Evolutionary conservation across 2,113 vertebrate species (phyloP).

Genomic region (Athene cunicularia): DNA sequence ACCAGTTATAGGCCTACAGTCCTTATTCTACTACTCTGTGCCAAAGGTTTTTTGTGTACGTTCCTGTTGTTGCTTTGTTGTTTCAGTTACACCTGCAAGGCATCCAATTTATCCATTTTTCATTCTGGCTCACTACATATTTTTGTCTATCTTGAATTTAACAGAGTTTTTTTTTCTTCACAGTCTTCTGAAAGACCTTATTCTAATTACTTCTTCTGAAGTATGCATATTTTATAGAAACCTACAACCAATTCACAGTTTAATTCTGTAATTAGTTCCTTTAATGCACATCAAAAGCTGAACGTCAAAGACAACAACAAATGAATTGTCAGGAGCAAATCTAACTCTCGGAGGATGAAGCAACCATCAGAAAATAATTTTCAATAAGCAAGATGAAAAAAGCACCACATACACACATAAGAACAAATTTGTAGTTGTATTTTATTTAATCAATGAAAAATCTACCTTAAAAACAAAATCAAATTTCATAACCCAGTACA

Average conservation of each 20-base stretch:
- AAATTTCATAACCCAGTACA: conserved; percentile 61
- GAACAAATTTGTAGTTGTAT: conserved; percentile 59
- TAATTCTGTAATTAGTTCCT: background rate
- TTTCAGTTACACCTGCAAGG: background rate
- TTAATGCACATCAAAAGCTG: background rate
- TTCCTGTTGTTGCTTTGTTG: background rate
- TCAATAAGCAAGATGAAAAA: conserved; percentile 4
- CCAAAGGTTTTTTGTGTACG: background rate
- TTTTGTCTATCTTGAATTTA: background rate
- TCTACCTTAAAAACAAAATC: conserved; percentile 72
- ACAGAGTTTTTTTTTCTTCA: background rate
- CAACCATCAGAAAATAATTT: background rate
- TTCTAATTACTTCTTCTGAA: background rate
- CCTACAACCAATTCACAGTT: background rate
- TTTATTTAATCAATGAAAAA: conserved; percentile 81
- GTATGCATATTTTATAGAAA: background rate
- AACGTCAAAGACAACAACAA: background rate
- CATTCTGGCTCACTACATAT: background rate
- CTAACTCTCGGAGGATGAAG: background rate
- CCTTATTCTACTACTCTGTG: background rate
- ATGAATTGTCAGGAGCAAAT: background rate
- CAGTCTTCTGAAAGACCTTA: background rate
- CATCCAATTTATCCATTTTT: background rate
- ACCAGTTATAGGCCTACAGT: background rate
- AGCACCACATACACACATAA: conserved; percentile 33